These are phyloP conservation scores for Esox niger DNA, from an alignment of 2,113 vertebrate species.

Conservation along the genomic window DNA sequence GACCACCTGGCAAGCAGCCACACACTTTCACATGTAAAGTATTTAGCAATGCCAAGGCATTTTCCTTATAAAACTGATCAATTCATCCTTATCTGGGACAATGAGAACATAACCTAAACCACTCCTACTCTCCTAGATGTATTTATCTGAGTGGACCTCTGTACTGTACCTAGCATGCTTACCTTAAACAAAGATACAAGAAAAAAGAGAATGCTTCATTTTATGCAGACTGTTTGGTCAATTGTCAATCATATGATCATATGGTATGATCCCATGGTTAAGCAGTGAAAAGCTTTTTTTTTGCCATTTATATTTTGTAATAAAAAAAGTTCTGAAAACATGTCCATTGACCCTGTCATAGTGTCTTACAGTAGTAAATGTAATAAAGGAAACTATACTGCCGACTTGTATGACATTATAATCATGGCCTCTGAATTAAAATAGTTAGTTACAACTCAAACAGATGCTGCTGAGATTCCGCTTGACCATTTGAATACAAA, in stretches of 20 bases:
- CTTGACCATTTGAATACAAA: neutral
- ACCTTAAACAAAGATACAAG: conserved; percentile 11
- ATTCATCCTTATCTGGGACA: conserved; percentile 6
- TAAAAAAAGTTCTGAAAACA: conserved; percentile 49
- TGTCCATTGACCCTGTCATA: conserved; percentile 29
- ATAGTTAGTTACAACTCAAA: neutral
- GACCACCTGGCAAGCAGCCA: neutral
- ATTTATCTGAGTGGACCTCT: conserved; percentile 24
- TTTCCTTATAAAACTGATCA: neutral
- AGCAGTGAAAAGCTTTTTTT: conserved; percentile 45
- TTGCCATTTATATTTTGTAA: conserved; percentile 70
- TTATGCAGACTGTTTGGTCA: conserved; percentile 25
- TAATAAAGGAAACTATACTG: conserved; percentile 21
- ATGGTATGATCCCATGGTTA: conserved; percentile 31
- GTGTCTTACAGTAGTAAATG: conserved; percentile 11
- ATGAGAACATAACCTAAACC: conserved; percentile 2
- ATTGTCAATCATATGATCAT: conserved; percentile 12
- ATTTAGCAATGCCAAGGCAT: neutral
- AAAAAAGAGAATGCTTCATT: conserved; percentile 17
- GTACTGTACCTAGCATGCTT: conserved; percentile 62
- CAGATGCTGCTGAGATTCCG: neutral
- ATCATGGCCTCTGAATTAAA: conserved; percentile 14
- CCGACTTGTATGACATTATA: conserved; percentile 7
- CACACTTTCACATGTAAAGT: neutral
- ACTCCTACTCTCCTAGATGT: neutral